Conservation (phyloP, 2,113 vertebrate species). For the Amphiprion percula region DNA sequence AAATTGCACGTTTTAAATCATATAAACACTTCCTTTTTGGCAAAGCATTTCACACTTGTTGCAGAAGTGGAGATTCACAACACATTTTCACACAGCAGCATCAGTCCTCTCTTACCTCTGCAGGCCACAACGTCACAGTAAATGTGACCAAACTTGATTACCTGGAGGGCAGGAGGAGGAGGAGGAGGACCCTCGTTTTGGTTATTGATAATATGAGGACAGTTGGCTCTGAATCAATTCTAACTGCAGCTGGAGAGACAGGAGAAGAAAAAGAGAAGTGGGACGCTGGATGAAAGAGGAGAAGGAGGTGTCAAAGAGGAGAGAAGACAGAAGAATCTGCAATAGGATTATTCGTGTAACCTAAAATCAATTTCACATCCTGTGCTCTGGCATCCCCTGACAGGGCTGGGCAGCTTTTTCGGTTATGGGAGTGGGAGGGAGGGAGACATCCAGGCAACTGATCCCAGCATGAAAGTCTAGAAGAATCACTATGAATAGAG, state of each 20-base stretch:
- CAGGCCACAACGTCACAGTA: conserved; percentile 2
- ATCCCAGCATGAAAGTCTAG: not conserved
- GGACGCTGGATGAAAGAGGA: conserved; percentile 1
- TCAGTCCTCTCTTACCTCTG: not conserved
- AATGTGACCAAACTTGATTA: conserved; percentile 35
- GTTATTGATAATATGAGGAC: conserved; percentile 27
- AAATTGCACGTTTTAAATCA: not conserved
- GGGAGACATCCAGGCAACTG: not conserved
- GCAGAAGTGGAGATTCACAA: not conserved
- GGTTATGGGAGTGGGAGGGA: not conserved
- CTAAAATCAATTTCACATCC: conserved; percentile 78
- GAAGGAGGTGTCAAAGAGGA: conserved; percentile 7
- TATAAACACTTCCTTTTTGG: not conserved
- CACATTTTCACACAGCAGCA: not conserved
- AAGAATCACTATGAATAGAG: conserved; percentile 11
- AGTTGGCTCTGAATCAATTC: conserved; percentile 26
- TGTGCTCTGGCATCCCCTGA: conserved; percentile 54
- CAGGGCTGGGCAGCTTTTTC: conserved; percentile 27
- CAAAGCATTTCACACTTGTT: conserved; percentile 40
- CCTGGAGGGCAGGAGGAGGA: conserved; percentile 23
- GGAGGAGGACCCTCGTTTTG: not conserved
- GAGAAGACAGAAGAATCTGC: conserved; percentile 24
- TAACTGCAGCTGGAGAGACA: not conserved
- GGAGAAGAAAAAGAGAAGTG: conserved; percentile 5
- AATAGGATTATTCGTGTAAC: conserved; percentile 71